phyloP scores from a whole-genome alignment of 1,140 invertebrate species.

The Diploscapter pachys region DNA sequence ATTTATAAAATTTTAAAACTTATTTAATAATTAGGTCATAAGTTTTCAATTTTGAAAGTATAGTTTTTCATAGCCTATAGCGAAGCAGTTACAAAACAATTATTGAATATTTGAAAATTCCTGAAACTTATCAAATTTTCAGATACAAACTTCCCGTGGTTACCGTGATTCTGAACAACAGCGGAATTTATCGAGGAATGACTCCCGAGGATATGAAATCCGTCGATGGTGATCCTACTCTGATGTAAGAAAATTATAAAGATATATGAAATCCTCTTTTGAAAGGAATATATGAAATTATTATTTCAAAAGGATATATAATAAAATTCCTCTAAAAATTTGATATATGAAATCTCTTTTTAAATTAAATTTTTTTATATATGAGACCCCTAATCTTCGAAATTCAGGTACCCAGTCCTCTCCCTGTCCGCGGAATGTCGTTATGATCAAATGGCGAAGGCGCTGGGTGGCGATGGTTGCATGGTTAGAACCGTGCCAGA shows the following conservation, averaged over 20 bases:
- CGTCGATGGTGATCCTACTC: conserved; percentile 65
- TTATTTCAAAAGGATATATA: neutral
- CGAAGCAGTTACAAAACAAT: too few relatives aligned
- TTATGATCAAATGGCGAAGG: conserved; percentile 83
- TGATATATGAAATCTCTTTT: too few relatives aligned
- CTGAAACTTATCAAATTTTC: neutral
- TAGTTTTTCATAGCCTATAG: too few relatives aligned
- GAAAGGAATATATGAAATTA: conserved; percentile 18
- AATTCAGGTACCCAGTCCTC: conserved; percentile 75
- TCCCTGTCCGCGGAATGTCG: conserved; percentile 72
- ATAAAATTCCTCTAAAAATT: too few relatives aligned
- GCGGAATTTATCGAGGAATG: conserved; percentile 84
- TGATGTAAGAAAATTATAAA: neutral
- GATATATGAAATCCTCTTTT: conserved; percentile 27
- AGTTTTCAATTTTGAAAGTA: too few relatives aligned
- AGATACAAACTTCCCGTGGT: conserved; percentile 87
- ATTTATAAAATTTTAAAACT: too few relatives aligned
- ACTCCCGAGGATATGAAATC: conserved; percentile 72
- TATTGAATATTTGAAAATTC: conserved; percentile 7
- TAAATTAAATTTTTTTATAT: too few relatives aligned
- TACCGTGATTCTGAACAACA: conserved; percentile 89
- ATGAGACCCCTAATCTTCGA: neutral
- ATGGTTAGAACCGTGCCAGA: conserved; percentile 65
- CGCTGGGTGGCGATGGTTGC: conserved; percentile 78
- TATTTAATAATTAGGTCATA: too few relatives aligned